Evolutionary conservation across 2,888 invertebrate species (phyloP).

Genomic region (Strigamia transsilvanica): DNA sequence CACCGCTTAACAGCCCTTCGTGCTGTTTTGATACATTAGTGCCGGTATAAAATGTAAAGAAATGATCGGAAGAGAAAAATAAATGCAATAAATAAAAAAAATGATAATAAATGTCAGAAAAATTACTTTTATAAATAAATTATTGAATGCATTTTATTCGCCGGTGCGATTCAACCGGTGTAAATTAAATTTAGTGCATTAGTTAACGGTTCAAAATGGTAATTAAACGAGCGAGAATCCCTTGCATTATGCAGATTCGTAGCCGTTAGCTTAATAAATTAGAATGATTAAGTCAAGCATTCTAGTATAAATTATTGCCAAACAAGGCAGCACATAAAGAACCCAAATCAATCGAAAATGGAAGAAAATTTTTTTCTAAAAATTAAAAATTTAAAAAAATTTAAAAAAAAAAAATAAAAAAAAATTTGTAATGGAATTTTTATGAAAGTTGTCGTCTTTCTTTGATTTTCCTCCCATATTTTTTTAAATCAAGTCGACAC

Average conservation of each 20-base stretch:
- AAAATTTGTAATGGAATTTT: background rate
- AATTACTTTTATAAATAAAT: background rate
- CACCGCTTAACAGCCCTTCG: conserved; percentile 7
- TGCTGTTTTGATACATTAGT: background rate
- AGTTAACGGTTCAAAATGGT: background rate
- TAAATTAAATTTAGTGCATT: background rate
- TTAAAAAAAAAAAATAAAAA: background rate
- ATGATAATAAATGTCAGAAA: background rate
- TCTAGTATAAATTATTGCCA: background rate
- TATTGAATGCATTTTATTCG: background rate
- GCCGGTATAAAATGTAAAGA: conserved; percentile 1
- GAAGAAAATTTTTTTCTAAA: too few relatives aligned
- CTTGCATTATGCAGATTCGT: background rate
- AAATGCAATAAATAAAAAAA: background rate
- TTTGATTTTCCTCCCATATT: conserved; percentile 5
- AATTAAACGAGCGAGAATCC: conserved; percentile 14
- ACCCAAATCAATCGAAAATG: background rate
- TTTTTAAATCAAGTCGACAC: conserved; percentile 1
- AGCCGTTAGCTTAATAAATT: conserved; percentile 9
- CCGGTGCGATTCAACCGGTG: background rate
- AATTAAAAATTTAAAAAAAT: background rate
- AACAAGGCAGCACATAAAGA: background rate
- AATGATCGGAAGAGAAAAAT: conserved; percentile 4
- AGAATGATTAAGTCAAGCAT: conserved; percentile 7
- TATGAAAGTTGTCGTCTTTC: background rate